Conservation (phyloP, 2,888 invertebrate species). For the Gisinianus flammeolus region DNA sequence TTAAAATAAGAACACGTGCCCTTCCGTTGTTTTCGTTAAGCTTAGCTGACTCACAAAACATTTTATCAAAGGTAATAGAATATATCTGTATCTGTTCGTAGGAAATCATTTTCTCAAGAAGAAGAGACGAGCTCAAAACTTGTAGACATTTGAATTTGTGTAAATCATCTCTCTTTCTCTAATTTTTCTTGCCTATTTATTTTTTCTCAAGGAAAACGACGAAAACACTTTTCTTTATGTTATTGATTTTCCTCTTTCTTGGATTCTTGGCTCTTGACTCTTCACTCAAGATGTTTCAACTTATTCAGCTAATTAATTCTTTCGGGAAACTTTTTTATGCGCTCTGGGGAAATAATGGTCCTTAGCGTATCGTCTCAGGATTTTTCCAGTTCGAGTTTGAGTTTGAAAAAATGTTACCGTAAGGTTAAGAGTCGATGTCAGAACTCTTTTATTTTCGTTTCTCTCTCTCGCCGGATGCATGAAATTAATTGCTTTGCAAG, state of each 20-base stretch:
- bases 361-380: no score
- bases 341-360: no score
- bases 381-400: no score
- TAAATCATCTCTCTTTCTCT: neutral
- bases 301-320: neutral
- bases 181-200: neutral
- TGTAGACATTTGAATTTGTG: neutral
- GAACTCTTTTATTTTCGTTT: no score
- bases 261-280: neutral
- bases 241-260: neutral
- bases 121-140: no score
- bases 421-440: no score
- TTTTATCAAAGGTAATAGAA: neutral
- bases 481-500: no score
- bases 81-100: neutral
- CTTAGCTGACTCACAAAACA: conserved; percentile 11
- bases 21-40: conserved; percentile 22
- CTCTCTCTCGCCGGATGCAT: no score
- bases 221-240: neutral
- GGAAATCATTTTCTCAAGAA: no score
- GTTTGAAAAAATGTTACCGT: no score
- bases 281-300: neutral
- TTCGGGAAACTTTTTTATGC: neutral
- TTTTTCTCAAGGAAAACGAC: no score
- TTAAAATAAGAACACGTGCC: conserved; percentile 14